phyloP scores from a whole-genome alignment of 2,113 vertebrate species.

The Perca fluviatilis region DNA sequence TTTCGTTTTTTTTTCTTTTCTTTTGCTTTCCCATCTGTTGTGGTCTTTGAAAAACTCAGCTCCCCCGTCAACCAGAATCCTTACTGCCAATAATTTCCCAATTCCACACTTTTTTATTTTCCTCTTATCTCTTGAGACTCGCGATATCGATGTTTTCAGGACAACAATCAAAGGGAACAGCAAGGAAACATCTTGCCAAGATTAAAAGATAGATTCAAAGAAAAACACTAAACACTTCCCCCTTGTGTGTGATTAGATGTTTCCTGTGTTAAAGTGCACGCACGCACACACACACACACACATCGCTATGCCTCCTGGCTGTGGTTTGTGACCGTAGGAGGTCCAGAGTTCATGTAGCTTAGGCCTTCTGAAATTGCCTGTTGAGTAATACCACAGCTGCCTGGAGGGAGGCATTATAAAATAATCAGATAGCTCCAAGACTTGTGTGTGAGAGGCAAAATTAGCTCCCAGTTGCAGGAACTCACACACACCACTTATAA shows the following conservation, averaged over 20 bases:
- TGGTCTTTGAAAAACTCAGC: background rate
- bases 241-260: conserved; percentile 52
- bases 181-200: conserved; percentile 46
- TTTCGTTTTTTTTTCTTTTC: background rate
- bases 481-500: conserved; percentile 39
- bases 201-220: conserved; percentile 45
- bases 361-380: conserved; percentile 68
- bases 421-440: conserved; percentile 60
- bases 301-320: conserved; percentile 34
- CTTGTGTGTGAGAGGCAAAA: conserved; percentile 57
- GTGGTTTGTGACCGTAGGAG: conserved; percentile 55
- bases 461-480: conserved; percentile 48
- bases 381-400: conserved; percentile 74
- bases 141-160: conserved; percentile 20
- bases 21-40: conserved; percentile 6
- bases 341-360: conserved; percentile 63
- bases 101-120: conserved; percentile 8
- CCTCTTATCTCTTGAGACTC: conserved; percentile 11
- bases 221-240: conserved; percentile 6
- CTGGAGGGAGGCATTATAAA: conserved; percentile 63
- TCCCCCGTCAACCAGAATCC: background rate
- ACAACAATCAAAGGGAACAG: conserved; percentile 31
- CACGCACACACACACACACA: conserved; percentile 6
- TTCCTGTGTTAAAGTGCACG: conserved; percentile 44
- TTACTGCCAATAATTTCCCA: conserved; percentile 14